Conservation (phyloP, 2,888 invertebrate species). For the Dynastes hyllus region DNA sequence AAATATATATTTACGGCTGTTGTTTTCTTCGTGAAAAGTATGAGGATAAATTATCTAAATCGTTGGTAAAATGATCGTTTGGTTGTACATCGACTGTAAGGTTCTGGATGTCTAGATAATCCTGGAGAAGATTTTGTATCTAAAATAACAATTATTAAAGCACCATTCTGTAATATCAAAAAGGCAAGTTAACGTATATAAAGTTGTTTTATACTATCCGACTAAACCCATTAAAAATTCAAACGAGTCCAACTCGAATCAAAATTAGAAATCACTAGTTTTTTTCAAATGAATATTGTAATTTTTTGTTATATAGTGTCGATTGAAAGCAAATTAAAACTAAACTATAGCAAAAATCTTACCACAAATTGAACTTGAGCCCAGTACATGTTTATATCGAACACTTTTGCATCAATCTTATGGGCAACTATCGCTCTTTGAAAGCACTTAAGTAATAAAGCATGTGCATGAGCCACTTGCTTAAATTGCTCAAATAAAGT, state of each 20-base stretch:
- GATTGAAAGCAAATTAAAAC: no score
- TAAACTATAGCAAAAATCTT: constrained; percentile 64
- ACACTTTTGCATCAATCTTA: constrained; percentile 74
- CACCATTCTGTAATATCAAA: background rate
- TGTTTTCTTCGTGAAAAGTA: constrained; percentile 74
- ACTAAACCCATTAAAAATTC: no score
- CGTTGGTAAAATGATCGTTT: constrained; percentile 64
- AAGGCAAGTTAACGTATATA: background rate
- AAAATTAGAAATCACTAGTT: no score
- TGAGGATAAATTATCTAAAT: constrained; percentile 73
- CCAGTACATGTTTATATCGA: constrained; percentile 89
- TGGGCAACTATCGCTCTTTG: constrained; percentile 77
- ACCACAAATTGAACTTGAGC: constrained; percentile 92
- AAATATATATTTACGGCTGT: constrained; percentile 66
- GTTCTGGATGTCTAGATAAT: constrained; percentile 91
- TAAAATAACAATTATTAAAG: constrained; percentile 65
- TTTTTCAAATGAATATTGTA: no score
- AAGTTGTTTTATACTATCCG: no score
- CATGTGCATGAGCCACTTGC: constrained; percentile 85
- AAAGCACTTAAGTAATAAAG: constrained; percentile 78
- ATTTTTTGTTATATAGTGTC: no score
- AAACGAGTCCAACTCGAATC: no score
- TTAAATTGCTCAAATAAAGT: constrained; percentile 89
- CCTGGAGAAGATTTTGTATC: constrained; percentile 88
- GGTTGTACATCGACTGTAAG: constrained; percentile 77